phyloP scores from a whole-genome alignment of 2,797 vertebrate genomes.

The Schizopygopsis malacanthus region DNA sequence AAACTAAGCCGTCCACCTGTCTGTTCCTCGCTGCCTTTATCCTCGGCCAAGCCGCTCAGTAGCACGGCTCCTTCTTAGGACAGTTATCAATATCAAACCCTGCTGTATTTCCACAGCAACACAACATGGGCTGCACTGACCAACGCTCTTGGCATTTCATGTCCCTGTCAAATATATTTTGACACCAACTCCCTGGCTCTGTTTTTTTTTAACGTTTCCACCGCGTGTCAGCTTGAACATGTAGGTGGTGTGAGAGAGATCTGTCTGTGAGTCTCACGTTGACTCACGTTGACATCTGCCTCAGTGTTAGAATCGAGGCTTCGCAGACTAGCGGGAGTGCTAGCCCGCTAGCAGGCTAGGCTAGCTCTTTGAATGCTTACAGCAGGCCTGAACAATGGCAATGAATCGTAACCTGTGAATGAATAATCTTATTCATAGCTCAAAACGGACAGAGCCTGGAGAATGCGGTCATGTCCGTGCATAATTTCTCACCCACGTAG shows the following conservation, averaged over 20 bases:
- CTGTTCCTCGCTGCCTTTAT: slow-evolving; percentile 71
- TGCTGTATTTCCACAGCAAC: slow-evolving; percentile 35
- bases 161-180: slow-evolving; percentile 25
- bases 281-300: slow-evolving; percentile 76
- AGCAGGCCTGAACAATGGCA: slow-evolving; percentile 43
- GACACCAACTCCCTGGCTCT: slow-evolving; percentile 11
- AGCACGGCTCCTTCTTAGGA: slow-evolving; percentile 62
- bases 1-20: slow-evolving; percentile 78
- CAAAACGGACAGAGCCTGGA: background rate
- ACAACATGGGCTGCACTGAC: slow-evolving; percentile 18
- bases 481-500: slow-evolving; percentile 23
- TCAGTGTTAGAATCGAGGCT: slow-evolving; percentile 57
- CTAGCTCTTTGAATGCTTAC: slow-evolving; percentile 35
- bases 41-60: slow-evolving; percentile 67
- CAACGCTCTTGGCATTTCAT: slow-evolving; percentile 28
- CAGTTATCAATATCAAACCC: slow-evolving; percentile 70
- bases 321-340: slow-evolving; percentile 47
- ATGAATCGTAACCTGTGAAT: slow-evolving; percentile 29
- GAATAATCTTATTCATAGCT: slow-evolving; percentile 43
- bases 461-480: slow-evolving; percentile 11
- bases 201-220: slow-evolving; percentile 28
- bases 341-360: slow-evolving; percentile 39
- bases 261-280: slow-evolving; percentile 69
- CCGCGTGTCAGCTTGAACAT: slow-evolving; percentile 58
- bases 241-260: slow-evolving; percentile 64